Evolutionary conservation across 1,140 invertebrate species (phyloP).

Genomic region (Calephelis virginiensis): DNA sequence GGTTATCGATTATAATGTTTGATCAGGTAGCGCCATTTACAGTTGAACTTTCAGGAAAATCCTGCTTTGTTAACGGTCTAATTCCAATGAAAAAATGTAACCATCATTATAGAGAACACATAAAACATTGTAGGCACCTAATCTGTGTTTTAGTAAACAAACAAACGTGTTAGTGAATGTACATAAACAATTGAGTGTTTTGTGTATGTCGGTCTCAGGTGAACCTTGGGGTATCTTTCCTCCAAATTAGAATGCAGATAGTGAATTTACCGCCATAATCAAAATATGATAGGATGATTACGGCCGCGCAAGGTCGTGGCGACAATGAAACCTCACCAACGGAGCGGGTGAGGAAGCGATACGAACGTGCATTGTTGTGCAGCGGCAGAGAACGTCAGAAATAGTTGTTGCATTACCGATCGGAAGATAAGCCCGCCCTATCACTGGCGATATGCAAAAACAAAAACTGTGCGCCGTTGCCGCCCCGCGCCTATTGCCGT

Average conservation of each 20-base stretch:
- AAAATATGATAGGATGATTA: constrained; percentile 25
- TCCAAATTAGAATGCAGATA: constrained; percentile 31
- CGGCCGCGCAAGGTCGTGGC: constrained; percentile 44
- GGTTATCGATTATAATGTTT: too few relatives aligned
- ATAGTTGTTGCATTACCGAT: constrained; percentile 67
- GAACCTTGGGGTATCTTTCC: background rate
- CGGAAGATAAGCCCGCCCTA: constrained; percentile 69
- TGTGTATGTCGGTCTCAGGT: background rate
- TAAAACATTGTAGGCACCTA: too few relatives aligned
- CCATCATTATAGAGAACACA: too few relatives aligned
- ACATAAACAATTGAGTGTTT: background rate
- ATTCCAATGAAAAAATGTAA: too few relatives aligned
- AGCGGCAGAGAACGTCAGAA: constrained; percentile 50
- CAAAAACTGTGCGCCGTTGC: constrained; percentile 61
- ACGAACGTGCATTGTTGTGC: constrained; percentile 41
- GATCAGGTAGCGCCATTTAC: too few relatives aligned
- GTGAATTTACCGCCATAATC: constrained; percentile 23
- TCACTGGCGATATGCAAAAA: constrained; percentile 64
- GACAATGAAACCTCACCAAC: constrained; percentile 45
- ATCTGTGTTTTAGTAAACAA: background rate
- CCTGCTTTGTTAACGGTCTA: too few relatives aligned
- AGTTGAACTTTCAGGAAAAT: too few relatives aligned
- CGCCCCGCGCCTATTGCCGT: constrained; percentile 43
- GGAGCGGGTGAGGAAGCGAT: constrained; percentile 39
- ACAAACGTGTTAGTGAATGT: background rate